Conservation (phyloP, 2,113 vertebrate species). For the Pelecanus crispus region DNA sequence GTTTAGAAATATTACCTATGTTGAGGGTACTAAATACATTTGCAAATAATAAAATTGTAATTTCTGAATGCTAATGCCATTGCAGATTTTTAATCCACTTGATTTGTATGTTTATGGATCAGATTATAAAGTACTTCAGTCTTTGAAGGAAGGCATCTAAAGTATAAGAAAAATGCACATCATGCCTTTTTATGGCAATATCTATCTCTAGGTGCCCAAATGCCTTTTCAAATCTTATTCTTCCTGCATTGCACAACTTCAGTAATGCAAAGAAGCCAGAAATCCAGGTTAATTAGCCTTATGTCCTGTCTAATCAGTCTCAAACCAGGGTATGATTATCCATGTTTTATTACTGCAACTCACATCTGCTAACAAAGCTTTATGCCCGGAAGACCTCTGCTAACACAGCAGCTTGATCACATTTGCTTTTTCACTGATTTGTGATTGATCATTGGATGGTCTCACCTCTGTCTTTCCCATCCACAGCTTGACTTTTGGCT, state of each 20-base stretch:
- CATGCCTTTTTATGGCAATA: background rate
- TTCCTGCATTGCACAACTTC: background rate
- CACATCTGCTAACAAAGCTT: background rate
- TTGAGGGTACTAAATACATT: background rate
- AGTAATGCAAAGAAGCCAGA: background rate
- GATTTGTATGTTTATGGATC: background rate
- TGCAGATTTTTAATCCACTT: background rate
- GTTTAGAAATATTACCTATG: background rate
- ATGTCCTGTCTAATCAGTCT: conserved; percentile 18
- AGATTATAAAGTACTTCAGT: background rate
- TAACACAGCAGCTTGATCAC: background rate
- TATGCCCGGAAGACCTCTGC: background rate
- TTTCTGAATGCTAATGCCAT: background rate
- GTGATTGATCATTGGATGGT: background rate
- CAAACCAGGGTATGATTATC: background rate
- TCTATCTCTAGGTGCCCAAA: background rate
- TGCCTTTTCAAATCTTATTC: background rate
- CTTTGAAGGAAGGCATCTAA: background rate
- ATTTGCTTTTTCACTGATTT: background rate
- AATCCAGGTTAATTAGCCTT: conserved; percentile 39
- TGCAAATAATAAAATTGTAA: background rate
- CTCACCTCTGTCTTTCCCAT: background rate
- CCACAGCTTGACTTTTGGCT: background rate
- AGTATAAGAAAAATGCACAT: background rate
- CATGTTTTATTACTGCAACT: background rate